A percentile compares a stretch with the other conserved stretches of the same genome.
Conservation (phyloP, 1,140 invertebrate genomes). For the Anagrus nilaparvatae region DNA sequence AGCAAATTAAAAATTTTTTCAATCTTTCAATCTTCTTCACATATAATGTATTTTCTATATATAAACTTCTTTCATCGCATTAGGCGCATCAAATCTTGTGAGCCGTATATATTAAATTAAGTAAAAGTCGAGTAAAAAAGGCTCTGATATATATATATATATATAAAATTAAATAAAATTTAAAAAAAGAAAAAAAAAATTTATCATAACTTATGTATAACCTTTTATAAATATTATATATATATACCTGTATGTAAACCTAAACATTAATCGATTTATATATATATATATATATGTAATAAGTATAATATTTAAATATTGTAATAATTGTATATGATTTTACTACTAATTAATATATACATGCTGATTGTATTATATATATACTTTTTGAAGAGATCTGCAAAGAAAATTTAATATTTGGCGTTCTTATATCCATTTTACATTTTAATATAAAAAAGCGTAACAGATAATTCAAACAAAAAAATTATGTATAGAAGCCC, state of each 20-base stretch:
- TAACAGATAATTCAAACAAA: no score
- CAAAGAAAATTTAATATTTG: no score
- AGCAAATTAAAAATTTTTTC: slow-evolving; percentile 13
- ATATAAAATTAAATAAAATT: slow-evolving; percentile 6
- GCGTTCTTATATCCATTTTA: no score
- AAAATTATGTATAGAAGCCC: no score
- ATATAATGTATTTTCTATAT: no score
- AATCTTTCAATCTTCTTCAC: slow-evolving; percentile 14
- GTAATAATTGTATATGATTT: slow-evolving; percentile 47
- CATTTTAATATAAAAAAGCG: no score
- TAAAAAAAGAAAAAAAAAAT: slow-evolving; percentile 35
- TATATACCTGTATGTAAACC: slow-evolving; percentile 37
- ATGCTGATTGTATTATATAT: slow-evolving; percentile 45
- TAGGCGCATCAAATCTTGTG: slow-evolving; percentile 17
- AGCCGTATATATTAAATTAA: slow-evolving; percentile 11
- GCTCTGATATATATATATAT: slow-evolving; percentile 5
- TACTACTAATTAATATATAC: no score
- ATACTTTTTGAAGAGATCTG: slow-evolving; percentile 42
- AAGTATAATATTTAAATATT: slow-evolving; percentile 46
- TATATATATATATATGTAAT: slow-evolving; percentile 41
- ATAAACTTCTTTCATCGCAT: no score
- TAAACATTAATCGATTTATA: slow-evolving; percentile 30
- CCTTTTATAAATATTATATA: slow-evolving; percentile 30
- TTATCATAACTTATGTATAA: slow-evolving; percentile 31
- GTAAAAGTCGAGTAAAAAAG: slow-evolving; percentile 9